A percentile compares a stretch with the other conserved stretches of the same genome.
Evolutionary conservation across 2,888 invertebrate genomes (phyloP).

Genomic region (Drosophila suboccidentalis): DNA sequence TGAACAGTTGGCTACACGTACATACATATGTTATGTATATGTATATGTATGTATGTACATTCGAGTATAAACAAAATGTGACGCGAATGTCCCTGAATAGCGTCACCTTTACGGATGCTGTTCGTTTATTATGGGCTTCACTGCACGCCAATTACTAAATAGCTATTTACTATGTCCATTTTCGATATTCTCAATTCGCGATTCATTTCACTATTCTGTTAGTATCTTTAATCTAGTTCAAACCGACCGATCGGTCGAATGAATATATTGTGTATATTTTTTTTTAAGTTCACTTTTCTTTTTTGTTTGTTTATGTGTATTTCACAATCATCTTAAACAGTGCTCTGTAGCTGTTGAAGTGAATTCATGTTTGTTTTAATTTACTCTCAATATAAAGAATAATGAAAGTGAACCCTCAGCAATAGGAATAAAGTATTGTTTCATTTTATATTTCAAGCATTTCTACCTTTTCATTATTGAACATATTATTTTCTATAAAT

Average conservation of each 20-base stretch:
- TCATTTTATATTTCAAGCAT: too few relatives aligned
- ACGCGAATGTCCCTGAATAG: conserved; percentile 47
- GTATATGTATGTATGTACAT: not conserved
- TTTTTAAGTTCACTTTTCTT: not conserved
- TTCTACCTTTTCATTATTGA: not conserved
- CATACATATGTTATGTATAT: too few relatives aligned
- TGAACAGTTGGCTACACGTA: conserved; percentile 23
- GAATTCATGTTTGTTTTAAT: not conserved
- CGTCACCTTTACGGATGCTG: conserved; percentile 38
- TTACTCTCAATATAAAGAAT: not conserved
- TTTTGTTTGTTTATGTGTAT: too few relatives aligned
- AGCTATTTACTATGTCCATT: conserved; percentile 7
- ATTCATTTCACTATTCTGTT: not conserved
- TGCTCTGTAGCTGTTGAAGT: not conserved
- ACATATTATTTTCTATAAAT: too few relatives aligned
- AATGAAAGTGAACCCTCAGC: not conserved
- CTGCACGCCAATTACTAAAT: conserved; percentile 1
- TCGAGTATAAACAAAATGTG: conserved; percentile 24
- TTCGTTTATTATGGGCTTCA: conserved; percentile 29
- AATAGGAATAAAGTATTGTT: too few relatives aligned
- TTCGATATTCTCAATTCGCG: conserved; percentile 27
- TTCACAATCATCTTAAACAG: not conserved
- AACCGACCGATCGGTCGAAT: not conserved
- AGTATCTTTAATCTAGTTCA: not conserved
- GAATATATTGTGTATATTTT: not conserved